Conservation (phyloP, 2,113 vertebrate species). For the Hyperoodon ampullatus region DNA sequence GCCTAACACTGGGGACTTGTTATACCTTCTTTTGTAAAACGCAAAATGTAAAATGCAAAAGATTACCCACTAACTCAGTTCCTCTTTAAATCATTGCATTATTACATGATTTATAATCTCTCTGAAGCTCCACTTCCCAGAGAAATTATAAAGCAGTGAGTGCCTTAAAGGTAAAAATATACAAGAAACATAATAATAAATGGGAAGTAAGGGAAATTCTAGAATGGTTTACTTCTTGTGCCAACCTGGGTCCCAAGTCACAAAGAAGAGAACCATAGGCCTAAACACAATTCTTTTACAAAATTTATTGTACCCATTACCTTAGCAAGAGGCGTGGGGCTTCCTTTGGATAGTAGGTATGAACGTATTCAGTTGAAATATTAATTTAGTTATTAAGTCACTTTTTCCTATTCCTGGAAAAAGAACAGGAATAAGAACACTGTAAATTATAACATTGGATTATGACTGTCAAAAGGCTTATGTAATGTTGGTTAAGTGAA, state of each 20-base stretch:
- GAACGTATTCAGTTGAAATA: background rate
- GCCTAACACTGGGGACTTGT: background rate
- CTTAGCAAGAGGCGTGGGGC: background rate
- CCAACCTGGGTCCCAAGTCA: background rate
- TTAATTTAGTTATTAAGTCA: background rate
- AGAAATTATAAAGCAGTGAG: background rate
- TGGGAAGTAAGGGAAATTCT: background rate
- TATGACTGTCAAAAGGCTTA: background rate
- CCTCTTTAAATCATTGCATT: background rate
- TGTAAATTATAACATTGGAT: background rate
- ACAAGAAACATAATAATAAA: background rate
- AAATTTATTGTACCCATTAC: background rate
- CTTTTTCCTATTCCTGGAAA: background rate
- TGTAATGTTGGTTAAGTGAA: background rate
- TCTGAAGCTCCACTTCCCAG: background rate
- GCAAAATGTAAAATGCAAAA: background rate
- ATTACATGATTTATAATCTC: background rate
- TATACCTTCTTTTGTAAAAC: background rate
- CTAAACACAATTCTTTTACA: background rate
- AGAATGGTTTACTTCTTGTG: background rate
- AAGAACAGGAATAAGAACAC: background rate
- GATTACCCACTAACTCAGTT: background rate
- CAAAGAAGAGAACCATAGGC: background rate
- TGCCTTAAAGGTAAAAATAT: background rate
- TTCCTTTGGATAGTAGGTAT: background rate